These are phyloP conservation scores for Clarias magur DNA, from an alignment of 2,113 vertebrate species.

Conservation along the genomic window DNA sequence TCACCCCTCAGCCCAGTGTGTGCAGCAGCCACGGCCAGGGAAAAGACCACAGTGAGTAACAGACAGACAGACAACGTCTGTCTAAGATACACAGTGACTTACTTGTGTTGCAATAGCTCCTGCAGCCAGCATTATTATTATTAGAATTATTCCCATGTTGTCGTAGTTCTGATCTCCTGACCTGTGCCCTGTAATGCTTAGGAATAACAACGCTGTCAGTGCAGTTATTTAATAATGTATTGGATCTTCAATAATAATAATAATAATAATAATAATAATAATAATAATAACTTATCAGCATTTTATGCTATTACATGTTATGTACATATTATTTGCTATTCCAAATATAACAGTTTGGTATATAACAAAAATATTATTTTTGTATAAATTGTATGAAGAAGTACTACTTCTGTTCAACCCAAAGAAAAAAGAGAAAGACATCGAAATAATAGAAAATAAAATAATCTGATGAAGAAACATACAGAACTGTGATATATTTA, in stretches of 20 bases:
- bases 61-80: background rate
- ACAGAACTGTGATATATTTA: background rate
- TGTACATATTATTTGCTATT: background rate
- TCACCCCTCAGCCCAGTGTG: constrained; percentile 91
- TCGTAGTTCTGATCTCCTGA: background rate
- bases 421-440: background rate
- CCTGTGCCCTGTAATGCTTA: background rate
- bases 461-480: background rate
- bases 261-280: background rate
- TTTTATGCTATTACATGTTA: background rate
- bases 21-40: constrained; percentile 85
- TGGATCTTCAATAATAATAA: background rate
- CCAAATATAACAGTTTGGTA: background rate
- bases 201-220: background rate
- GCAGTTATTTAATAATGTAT: background rate
- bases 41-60: constrained; percentile 94
- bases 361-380: background rate
- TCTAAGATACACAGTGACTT: background rate
- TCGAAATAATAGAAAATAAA: background rate
- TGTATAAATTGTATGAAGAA: background rate
- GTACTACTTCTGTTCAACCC: background rate
- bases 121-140: background rate
- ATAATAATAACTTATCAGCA: background rate
- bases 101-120: background rate
- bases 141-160: background rate